Evolutionary conservation across 2,113 vertebrate species (phyloP), one percentile per base, ranked within the genome.

Genomic region (Papio anubis): DNA sequence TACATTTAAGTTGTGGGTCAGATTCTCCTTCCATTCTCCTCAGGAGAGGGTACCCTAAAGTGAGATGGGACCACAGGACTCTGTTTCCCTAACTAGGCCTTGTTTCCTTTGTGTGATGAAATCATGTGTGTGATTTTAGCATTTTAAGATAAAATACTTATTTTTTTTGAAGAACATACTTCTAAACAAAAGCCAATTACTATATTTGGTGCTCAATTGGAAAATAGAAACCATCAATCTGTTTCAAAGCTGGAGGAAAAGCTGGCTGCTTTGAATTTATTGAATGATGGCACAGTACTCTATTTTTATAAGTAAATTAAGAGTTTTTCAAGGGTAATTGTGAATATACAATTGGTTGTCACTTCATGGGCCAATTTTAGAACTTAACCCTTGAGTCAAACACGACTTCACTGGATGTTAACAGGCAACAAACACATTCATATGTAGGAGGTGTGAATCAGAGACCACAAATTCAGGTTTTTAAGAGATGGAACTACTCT

Each of bases 101-200:
- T 43, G 7, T 32, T 70, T 97, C 68, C 38, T 96, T n/a, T 79
- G 18, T 25, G 43, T 72, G 76, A 78, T 50, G 21, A 32, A 78
- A 64, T 83, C 81, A 59, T 45, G 21, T 20, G 10, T 89, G 79
- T 72, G 83, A 90, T 61, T 94, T 88, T 85, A 89, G 43, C 87
- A 76, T 93, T 93, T 89, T 83, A 96, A 94, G 94, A 95, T 64
- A 66, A 96, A 97, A 87, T 45, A 45, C 86, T 90, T 97, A 80
- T 52, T 93, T 88, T 95, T 95, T 96, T 93, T 96, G 89, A 80
- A 93, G 66, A 92, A 80, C 90, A 78, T 89, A 75, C 40, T 93
- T 98, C 68, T 93, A 96, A 97, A 97, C 95, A 97, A 97, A 97
- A 95, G 86, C 79, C 92, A 96, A 38, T 89, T 84, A 80, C 93